A percentile compares a stretch with the other conserved stretches of the same genome.
phyloP scores from a whole-genome alignment of 2,113 vertebrate genomes.

The Trematocara macrostoma region DNA sequence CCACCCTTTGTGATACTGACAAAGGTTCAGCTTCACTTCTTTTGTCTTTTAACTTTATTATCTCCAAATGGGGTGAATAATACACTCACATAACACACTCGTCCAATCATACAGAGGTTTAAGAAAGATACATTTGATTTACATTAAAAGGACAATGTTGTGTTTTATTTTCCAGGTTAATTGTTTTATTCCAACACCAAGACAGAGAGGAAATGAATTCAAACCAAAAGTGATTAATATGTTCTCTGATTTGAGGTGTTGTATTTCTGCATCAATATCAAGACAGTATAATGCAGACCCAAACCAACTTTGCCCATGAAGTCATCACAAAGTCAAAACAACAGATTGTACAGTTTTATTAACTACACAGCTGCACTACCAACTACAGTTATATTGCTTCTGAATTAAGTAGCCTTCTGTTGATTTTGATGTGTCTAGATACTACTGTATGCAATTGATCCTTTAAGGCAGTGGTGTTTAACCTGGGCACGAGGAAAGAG shows the following conservation, averaged over 20 bases:
- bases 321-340: neutral
- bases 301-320: neutral
- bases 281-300: neutral
- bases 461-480: neutral
- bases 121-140: neutral
- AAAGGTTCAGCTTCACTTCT: neutral
- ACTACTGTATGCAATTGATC: neutral
- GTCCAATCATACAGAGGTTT: neutral
- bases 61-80: neutral
- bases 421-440: neutral
- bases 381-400: neutral
- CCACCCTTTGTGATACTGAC: neutral
- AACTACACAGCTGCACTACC: neutral
- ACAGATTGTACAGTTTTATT: neutral
- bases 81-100: neutral
- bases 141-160: neutral
- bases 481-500: neutral
- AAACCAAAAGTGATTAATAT: neutral
- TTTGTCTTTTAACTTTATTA: slow-evolving; percentile 2
- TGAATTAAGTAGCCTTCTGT: neutral
- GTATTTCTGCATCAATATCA: neutral
- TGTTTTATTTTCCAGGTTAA: neutral
- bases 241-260: neutral
- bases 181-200: neutral
- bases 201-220: neutral